A percentile compares a stretch with the other conserved stretches of the same genome.
Conservation (phyloP, 2,888 invertebrate species). For the Epsilonema sp. region DNA sequence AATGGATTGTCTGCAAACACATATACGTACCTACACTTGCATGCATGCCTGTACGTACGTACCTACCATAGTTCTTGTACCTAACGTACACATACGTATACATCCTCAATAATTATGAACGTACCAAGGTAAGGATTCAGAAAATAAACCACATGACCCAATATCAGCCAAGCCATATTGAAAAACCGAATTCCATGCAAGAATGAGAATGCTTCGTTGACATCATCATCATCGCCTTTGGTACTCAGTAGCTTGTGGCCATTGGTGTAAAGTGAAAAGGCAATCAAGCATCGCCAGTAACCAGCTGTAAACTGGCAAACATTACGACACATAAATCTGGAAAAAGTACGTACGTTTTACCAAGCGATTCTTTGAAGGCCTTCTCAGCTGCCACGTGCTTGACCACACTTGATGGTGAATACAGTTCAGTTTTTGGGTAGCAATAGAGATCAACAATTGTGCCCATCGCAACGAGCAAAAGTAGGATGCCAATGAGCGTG, state of each 20-base stretch:
- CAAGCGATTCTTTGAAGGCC: no score
- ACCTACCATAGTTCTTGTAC: neutral
- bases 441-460: no score
- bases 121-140: no score
- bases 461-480: no score
- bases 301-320: neutral
- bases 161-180: neutral
- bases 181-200: neutral
- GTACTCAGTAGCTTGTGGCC: neutral
- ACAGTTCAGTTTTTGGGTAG: no score
- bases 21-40: neutral
- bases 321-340: neutral
- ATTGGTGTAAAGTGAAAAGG: neutral
- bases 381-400: no score
- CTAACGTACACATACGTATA: no score
- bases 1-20: neutral
- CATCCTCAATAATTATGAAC: no score
- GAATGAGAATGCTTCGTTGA: neutral
- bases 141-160: neutral
- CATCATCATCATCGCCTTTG: no score
- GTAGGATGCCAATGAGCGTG: no score
- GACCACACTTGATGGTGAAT: no score
- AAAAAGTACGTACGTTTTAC: neutral
- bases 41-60: neutral
- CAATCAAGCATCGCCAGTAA: neutral